A percentile compares a stretch with the other conserved stretches of the same genome.
Conservation (phyloP, 2,888 invertebrate species). For the Gastrophysa polygoni region DNA sequence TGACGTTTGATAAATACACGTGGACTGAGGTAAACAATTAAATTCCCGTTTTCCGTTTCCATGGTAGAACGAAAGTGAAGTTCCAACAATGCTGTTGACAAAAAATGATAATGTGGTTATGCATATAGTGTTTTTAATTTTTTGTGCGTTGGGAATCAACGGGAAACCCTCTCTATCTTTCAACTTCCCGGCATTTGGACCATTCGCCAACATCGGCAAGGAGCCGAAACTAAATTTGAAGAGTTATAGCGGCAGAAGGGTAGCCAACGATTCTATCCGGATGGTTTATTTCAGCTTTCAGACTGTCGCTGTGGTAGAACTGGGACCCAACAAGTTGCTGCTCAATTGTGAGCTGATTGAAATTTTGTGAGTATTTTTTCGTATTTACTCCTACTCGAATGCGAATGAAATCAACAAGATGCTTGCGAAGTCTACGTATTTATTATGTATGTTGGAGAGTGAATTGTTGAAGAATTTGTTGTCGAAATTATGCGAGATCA, state of each 20-base stretch:
- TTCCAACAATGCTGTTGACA: slow-evolving; percentile 29
- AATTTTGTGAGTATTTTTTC: slow-evolving; percentile 74
- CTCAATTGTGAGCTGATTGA: slow-evolving; percentile 84
- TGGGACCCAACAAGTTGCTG: slow-evolving; percentile 72
- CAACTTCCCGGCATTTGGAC: slow-evolving; percentile 46
- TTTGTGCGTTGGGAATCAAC: slow-evolving; percentile 46
- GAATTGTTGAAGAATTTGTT: no score
- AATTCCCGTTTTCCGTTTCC: background rate
- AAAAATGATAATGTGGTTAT: slow-evolving; percentile 39
- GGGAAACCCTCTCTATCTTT: slow-evolving; percentile 51
- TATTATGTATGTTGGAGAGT: no score
- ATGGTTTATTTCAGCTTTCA: slow-evolving; percentile 83
- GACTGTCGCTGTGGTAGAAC: slow-evolving; percentile 82
- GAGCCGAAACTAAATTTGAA: slow-evolving; percentile 51
- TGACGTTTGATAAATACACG: background rate
- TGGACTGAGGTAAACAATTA: slow-evolving; percentile 5
- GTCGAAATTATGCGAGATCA: no score
- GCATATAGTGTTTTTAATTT: slow-evolving; percentile 41
- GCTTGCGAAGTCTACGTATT: no score
- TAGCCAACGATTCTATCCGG: slow-evolving; percentile 69
- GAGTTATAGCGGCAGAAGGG: slow-evolving; percentile 70
- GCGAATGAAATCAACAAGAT: no score
- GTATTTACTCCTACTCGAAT: background rate
- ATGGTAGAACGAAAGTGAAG: slow-evolving; percentile 18
- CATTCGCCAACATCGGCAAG: slow-evolving; percentile 40